Conservation (phyloP, 1,140 invertebrate genomes). For the Neoseiulus cucumeris region DNA sequence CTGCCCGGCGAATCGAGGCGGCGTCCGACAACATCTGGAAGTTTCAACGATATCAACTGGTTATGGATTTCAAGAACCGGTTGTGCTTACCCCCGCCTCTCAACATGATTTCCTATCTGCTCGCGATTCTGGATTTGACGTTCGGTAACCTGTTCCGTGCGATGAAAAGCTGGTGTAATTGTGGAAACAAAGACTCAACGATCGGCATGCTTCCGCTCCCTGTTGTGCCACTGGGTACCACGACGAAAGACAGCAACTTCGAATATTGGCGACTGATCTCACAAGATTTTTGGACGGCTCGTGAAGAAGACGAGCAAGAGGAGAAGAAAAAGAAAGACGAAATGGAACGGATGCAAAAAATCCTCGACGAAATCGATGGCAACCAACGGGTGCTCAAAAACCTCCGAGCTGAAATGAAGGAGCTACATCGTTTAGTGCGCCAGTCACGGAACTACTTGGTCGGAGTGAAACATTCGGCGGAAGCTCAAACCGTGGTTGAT, state of each 20-base stretch:
- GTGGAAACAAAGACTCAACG: not conserved
- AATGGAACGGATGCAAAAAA: slow-evolving; percentile 16
- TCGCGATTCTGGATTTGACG: slow-evolving; percentile 12
- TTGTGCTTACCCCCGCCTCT: slow-evolving; percentile 24
- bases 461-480: slow-evolving; percentile 4
- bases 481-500: slow-evolving; percentile 2
- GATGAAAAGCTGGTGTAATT: not conserved
- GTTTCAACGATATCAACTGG: slow-evolving; percentile 30
- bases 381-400: not conserved
- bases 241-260: slow-evolving; percentile 14
- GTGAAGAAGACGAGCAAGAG: slow-evolving; percentile 17
- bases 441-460: not conserved
- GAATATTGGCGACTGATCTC: slow-evolving; percentile 21
- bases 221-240: not conserved
- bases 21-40: slow-evolving; percentile 30
- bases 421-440: not conserved
- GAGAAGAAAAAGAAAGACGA: slow-evolving; percentile 16
- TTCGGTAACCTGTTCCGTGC: slow-evolving; percentile 11
- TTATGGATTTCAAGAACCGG: slow-evolving; percentile 31
- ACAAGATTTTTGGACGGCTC: slow-evolving; percentile 16
- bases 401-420: not conserved
- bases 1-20: slow-evolving; percentile 25
- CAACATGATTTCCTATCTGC: slow-evolving; percentile 23
- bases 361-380: not conserved
- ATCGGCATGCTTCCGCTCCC: not conserved